A percentile compares a stretch with the other conserved stretches of the same genome.
These are phyloP conservation scores for Dryobota labecula DNA, from an alignment of 2,888 invertebrate species.

Conservation along the genomic window DNA sequence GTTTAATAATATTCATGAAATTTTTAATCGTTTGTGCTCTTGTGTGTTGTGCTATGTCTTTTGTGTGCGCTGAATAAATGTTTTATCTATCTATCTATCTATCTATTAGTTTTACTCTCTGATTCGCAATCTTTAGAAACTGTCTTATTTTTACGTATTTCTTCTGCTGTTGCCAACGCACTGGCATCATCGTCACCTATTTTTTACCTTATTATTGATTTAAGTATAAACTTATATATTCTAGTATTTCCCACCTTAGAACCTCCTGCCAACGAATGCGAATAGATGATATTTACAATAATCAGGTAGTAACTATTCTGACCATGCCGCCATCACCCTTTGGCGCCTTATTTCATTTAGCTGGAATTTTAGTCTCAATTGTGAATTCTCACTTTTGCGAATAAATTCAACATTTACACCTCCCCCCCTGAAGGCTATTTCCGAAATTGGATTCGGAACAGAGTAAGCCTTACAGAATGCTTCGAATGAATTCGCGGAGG, in stretches of 20 bases:
- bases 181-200: neutral
- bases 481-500: constrained; percentile 63
- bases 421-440: constrained; percentile 55
- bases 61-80: too few species aligned
- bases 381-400: constrained; percentile 55
- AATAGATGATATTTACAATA: constrained; percentile 32
- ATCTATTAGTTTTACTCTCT: neutral
- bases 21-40: too few species aligned
- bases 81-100: too few species aligned
- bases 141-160: neutral
- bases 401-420: constrained; percentile 61
- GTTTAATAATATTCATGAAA: too few species aligned
- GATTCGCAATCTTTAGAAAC: neutral
- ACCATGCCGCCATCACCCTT: constrained; percentile 49
- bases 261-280: constrained; percentile 19
- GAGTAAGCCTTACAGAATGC: constrained; percentile 58
- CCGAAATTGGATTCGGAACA: constrained; percentile 65
- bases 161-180: neutral
- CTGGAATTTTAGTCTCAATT: constrained; percentile 52
- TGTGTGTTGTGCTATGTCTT: too few species aligned
- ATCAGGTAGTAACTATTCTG: constrained; percentile 54
- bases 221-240: constrained; percentile 44
- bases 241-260: constrained; percentile 27
- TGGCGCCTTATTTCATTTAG: constrained; percentile 54
- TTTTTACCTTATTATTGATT: neutral